These are phyloP conservation scores for Pitangus sulphuratus DNA, from an alignment of 2,797 vertebrate genomes.

Conservation along the genomic window DNA sequence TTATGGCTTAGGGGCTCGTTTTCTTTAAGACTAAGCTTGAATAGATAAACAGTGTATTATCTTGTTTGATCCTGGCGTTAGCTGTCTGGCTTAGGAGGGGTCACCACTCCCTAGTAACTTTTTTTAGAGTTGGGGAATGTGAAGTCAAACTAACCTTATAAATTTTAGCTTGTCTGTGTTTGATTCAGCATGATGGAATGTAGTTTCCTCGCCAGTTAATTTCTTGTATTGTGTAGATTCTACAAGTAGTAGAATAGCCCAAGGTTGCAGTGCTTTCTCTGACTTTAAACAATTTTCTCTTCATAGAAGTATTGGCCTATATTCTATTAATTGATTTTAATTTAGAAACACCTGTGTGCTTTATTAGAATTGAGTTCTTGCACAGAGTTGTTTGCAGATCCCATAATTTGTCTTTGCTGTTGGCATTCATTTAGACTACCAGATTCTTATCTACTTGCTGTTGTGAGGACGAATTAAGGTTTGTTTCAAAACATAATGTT, in stretches of 20 bases:
- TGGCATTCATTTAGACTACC: slow-evolving; percentile 29
- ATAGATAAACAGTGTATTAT: neutral
- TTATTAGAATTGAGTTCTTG: slow-evolving; percentile 19
- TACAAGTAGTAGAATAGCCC: neutral
- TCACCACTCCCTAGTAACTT: neutral
- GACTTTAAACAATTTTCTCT: slow-evolving; percentile 2
- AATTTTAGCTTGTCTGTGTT: slow-evolving; percentile 11
- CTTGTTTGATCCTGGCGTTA: neutral
- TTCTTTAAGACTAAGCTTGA: neutral
- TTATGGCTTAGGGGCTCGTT: neutral
- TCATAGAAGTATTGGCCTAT: neutral
- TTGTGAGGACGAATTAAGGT: slow-evolving; percentile 40
- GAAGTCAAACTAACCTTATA: neutral
- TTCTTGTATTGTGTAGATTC: neutral
- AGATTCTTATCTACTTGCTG: slow-evolving; percentile 44
- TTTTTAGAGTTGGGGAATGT: neutral
- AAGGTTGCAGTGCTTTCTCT: neutral
- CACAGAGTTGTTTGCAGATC: slow-evolving; percentile 41
- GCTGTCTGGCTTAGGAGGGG: neutral
- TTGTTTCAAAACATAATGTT: slow-evolving; percentile 33
- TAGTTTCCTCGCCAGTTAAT: slow-evolving; percentile 21
- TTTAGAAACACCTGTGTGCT: slow-evolving; percentile 11
- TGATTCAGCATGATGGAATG: neutral
- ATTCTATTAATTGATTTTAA: slow-evolving; percentile 4
- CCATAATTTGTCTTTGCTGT: slow-evolving; percentile 52